These are phyloP conservation scores for Eulemur mongoz DNA, from an alignment of 2,797 vertebrate genomes.

Conservation along the genomic window DNA sequence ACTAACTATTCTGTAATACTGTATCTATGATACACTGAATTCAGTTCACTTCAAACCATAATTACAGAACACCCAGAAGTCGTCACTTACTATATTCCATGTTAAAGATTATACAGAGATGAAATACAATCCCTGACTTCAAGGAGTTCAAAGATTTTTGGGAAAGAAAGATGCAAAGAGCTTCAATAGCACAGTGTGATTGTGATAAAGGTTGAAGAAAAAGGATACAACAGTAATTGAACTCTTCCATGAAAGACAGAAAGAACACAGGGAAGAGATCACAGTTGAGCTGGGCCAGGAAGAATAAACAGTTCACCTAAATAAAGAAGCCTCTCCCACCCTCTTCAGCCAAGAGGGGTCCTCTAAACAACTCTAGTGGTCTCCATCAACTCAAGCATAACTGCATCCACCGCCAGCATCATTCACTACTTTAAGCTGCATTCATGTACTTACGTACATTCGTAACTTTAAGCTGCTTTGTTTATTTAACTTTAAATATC, in stretches of 20 bases:
- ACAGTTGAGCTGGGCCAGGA: not conserved
- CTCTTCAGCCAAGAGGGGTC: not conserved
- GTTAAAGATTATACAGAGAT: not conserved
- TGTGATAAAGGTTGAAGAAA: not conserved
- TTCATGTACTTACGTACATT: too few species aligned
- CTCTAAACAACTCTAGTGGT: not conserved
- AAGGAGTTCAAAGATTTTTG: not conserved
- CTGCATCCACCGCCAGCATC: not conserved
- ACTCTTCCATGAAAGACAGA: not conserved
- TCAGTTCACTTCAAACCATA: not conserved
- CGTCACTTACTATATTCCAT: not conserved
- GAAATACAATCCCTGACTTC: not conserved
- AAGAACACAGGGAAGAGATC: not conserved
- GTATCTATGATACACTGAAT: not conserved
- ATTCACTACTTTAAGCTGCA: not conserved
- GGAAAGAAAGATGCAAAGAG: not conserved
- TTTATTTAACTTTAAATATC: not conserved
- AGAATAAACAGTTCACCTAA: not conserved
- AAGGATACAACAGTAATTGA: not conserved
- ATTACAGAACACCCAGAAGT: not conserved
- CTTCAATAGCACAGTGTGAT: not conserved
- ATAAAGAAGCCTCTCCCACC: not conserved
- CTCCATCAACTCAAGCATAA: too few species aligned
- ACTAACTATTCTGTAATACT: not conserved
- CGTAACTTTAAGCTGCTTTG: not conserved